A percentile compares a stretch with the other conserved stretches of the same genome.
These are phyloP conservation scores for Dicrurus megarhynchus DNA, from an alignment of 2,113 vertebrate species.

Conservation along the genomic window DNA sequence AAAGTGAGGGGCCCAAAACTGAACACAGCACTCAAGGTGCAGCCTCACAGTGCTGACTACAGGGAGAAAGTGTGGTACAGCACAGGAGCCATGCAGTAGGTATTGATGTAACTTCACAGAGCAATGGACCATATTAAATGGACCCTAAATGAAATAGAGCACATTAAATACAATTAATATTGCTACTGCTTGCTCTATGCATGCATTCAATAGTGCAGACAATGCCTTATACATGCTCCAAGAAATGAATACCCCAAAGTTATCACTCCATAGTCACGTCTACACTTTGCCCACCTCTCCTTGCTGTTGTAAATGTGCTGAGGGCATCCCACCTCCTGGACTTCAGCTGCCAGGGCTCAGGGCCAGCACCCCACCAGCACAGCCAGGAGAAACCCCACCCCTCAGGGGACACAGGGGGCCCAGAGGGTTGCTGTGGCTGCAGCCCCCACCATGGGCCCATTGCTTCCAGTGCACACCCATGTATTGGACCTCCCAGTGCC, in stretches of 20 bases:
- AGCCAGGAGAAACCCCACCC: background rate
- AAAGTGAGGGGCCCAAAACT: background rate
- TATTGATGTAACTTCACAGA: background rate
- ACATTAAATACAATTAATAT: background rate
- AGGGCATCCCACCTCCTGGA: accelerated
- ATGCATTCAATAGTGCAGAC: background rate
- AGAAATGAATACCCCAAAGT: background rate
- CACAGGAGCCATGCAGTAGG: background rate
- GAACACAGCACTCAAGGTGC: background rate
- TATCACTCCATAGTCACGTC: accelerated
- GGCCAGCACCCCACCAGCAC: background rate
- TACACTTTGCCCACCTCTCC: background rate
- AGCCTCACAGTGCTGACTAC: background rate
- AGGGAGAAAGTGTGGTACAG: background rate
- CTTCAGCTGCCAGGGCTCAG: background rate
- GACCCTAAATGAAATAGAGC: background rate
- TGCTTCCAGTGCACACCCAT: accelerated
- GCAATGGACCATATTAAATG: background rate
- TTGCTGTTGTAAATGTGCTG: background rate
- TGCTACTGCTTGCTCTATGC: background rate
- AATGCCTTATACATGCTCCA: background rate
- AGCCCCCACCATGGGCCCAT: accelerated
- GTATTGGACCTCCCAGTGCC: background rate
- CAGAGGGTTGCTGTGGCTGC: background rate
- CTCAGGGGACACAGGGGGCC: accelerated